phyloP scores from a whole-genome alignment of 2,888 invertebrate genomes.

The Amiota mariae region DNA sequence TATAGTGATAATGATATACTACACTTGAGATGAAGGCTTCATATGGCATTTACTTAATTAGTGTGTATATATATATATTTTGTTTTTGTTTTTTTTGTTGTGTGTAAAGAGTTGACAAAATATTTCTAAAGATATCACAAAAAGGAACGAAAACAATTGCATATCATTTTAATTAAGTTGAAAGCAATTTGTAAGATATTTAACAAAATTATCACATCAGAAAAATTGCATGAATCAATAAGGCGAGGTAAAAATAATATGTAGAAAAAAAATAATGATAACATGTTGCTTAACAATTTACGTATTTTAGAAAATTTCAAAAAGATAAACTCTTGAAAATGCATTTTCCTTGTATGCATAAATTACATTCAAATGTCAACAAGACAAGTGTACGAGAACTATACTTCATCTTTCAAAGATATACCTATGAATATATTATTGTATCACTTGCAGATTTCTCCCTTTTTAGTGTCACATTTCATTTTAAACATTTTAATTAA shows the following conservation, averaged over 20 bases:
- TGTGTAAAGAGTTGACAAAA: constrained; percentile 25
- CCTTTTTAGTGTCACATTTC: constrained; percentile 35
- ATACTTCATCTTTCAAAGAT: neutral
- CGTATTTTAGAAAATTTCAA: neutral
- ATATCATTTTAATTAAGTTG: constrained; percentile 60
- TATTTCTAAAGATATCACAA: constrained; percentile 1
- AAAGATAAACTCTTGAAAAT: constrained; percentile 1
- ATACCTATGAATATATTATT: neutral
- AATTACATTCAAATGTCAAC: constrained; percentile 32
- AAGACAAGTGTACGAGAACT: neutral
- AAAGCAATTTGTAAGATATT: constrained; percentile 63
- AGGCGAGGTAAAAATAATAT: neutral
- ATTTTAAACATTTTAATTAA: constrained; percentile 41
- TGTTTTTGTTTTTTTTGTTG: neutral
- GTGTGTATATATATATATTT: neutral
- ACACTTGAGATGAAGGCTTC: neutral
- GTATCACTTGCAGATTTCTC: neutral
- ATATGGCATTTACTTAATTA: constrained; percentile 2
- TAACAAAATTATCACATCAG: neutral
- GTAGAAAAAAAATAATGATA: too few species aligned
- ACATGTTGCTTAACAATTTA: neutral
- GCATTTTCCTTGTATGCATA: constrained; percentile 41
- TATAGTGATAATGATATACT: constrained; percentile 15
- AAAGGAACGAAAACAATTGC: neutral
- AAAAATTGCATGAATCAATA: neutral